These are phyloP conservation scores for Cyprinella venusta DNA, from an alignment of 2,797 vertebrate genomes.

Conservation along the genomic window DNA sequence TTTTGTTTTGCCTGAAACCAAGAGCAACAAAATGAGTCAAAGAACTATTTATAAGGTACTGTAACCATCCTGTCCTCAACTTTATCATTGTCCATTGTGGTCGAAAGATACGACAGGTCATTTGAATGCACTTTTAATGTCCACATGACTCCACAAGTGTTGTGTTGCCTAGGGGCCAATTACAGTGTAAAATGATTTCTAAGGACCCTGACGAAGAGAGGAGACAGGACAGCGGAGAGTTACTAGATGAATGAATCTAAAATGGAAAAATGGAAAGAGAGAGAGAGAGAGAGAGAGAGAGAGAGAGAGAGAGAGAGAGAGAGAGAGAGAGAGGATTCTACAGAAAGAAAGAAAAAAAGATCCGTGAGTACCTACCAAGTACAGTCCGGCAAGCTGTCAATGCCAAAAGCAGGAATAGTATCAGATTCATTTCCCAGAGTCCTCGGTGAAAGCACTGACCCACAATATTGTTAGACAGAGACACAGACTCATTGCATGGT, in stretches of 20 bases:
- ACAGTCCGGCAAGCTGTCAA: constrained; percentile 50
- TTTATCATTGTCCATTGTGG: background rate
- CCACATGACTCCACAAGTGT: constrained; percentile 39
- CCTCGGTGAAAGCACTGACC: constrained; percentile 23
- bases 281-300: constrained; percentile 23
- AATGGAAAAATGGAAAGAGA: constrained; percentile 16
- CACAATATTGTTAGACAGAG: constrained; percentile 31
- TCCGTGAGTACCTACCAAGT: constrained; percentile 55
- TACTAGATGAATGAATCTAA: background rate
- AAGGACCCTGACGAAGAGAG: background rate
- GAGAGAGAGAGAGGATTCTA: constrained; percentile 27
- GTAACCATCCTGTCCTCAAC: background rate
- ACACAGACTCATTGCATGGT: constrained; percentile 42
- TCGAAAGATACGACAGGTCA: background rate
- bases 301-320: constrained; percentile 33
- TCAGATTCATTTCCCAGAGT: constrained; percentile 59
- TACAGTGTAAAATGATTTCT: constrained; percentile 18
- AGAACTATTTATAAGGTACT: background rate
- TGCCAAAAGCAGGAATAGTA: constrained; percentile 53
- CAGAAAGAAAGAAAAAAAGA: background rate
- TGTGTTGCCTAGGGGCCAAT: constrained; percentile 25
- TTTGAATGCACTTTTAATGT: constrained; percentile 16
- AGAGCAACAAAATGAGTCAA: background rate
- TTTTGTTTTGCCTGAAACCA: constrained; percentile 28
- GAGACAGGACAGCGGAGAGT: constrained; percentile 5